phyloP scores from a whole-genome alignment of 2,797 vertebrate species.

The Macropus fuliginosus region DNA sequence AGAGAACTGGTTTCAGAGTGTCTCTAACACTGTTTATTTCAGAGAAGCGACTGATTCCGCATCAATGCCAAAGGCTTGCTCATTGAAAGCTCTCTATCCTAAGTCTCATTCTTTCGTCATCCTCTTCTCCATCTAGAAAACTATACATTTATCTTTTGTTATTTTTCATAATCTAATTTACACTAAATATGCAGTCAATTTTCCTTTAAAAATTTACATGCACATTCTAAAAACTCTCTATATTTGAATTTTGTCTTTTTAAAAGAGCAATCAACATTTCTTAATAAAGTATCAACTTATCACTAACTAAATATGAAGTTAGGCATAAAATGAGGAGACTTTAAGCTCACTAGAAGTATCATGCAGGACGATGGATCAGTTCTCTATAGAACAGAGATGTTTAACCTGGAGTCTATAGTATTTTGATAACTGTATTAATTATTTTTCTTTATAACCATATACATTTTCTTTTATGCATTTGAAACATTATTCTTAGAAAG shows the following conservation, averaged over 20 bases:
- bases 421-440: neutral
- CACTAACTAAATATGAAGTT: neutral
- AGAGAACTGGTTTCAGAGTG: neutral
- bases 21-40: neutral
- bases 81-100: neutral
- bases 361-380: neutral
- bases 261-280: neutral
- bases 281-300: neutral
- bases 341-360: neutral
- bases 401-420: neutral
- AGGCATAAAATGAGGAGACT: neutral
- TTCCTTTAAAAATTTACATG: neutral
- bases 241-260: neutral
- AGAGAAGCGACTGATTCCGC: neutral
- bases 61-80: neutral
- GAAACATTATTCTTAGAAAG: neutral
- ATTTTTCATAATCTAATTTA: neutral
- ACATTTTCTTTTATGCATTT: neutral
- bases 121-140: neutral
- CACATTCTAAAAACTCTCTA: neutral
- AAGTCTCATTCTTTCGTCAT: neutral
- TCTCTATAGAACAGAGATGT: neutral
- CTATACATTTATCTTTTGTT: neutral
- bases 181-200: neutral
- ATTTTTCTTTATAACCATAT: neutral